phyloP scores from a whole-genome alignment of 2,113 vertebrate genomes.

The Phyllopteryx taeniolatus region DNA sequence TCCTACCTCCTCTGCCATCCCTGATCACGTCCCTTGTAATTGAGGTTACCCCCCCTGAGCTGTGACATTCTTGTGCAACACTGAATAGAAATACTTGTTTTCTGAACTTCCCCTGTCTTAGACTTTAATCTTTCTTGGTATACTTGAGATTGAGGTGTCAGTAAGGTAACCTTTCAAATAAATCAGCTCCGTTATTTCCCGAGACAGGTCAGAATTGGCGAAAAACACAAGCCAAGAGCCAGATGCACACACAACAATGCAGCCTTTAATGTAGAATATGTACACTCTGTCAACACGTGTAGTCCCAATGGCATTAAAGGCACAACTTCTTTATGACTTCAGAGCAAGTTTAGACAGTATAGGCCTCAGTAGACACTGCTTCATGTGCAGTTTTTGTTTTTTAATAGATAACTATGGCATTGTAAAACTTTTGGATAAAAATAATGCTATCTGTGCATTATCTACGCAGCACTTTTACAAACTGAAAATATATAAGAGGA shows the following conservation, averaged over 20 bases:
- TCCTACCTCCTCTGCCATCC: neutral
- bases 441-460: neutral
- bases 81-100: constrained; percentile 10
- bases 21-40: neutral
- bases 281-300: constrained; percentile 26
- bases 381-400: neutral
- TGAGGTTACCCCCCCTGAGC: constrained; percentile 1
- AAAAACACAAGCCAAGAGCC: constrained; percentile 2
- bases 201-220: constrained; percentile 12
- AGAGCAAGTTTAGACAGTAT: neutral
- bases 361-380: neutral
- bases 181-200: constrained; percentile 24
- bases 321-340: constrained; percentile 28
- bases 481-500: neutral
- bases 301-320: constrained; percentile 42
- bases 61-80: neutral
- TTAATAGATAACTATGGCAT: neutral
- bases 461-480: neutral
- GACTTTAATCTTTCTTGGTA: neutral
- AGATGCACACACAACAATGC: constrained; percentile 1
- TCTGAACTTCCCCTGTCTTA: neutral
- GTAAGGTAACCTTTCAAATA: constrained; percentile 8
- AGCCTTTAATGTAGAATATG: constrained; percentile 22
- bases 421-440: neutral
- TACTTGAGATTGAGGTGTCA: constrained; percentile 14